Evolutionary conservation across 1,140 invertebrate genomes (phyloP).

Genomic region (Magallana angulata): DNA sequence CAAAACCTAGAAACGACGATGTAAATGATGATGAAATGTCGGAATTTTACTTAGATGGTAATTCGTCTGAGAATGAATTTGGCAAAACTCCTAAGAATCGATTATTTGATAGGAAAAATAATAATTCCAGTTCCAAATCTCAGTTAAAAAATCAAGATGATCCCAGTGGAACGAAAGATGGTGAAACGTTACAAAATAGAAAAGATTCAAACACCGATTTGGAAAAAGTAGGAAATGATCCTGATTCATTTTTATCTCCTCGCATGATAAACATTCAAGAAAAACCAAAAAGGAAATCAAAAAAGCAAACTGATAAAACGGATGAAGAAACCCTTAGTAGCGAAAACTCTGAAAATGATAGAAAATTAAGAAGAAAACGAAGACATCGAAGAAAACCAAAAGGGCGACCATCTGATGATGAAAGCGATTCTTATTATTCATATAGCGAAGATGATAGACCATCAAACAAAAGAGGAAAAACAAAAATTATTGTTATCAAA

Average conservation of each 20-base stretch:
- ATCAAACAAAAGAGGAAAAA: background rate
- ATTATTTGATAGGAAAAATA: background rate
- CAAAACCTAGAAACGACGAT: background rate
- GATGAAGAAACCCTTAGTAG: background rate
- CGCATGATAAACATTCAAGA: constrained; percentile 4
- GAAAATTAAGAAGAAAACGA: background rate
- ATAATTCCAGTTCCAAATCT: background rate
- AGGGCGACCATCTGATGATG: background rate
- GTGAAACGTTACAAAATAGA: background rate
- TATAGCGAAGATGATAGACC: background rate
- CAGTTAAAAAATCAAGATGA: no score
- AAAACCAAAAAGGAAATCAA: background rate
- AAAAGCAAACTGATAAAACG: background rate
- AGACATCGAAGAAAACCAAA: background rate
- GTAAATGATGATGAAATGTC: constrained; percentile 21
- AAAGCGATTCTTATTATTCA: background rate
- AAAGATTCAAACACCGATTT: background rate
- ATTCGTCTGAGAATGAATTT: background rate
- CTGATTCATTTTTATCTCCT: background rate
- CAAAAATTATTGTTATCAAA: background rate
- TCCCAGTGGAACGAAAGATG: background rate
- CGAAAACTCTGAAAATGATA: background rate
- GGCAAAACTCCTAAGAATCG: constrained; percentile 2
- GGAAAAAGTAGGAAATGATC: background rate
- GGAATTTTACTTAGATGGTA: constrained; percentile 17